A percentile compares a stretch with the other conserved stretches of the same genome.
These are phyloP conservation scores for Emydura subglobosa DNA, from an alignment of 2,113 vertebrate genomes.

Conservation along the genomic window DNA sequence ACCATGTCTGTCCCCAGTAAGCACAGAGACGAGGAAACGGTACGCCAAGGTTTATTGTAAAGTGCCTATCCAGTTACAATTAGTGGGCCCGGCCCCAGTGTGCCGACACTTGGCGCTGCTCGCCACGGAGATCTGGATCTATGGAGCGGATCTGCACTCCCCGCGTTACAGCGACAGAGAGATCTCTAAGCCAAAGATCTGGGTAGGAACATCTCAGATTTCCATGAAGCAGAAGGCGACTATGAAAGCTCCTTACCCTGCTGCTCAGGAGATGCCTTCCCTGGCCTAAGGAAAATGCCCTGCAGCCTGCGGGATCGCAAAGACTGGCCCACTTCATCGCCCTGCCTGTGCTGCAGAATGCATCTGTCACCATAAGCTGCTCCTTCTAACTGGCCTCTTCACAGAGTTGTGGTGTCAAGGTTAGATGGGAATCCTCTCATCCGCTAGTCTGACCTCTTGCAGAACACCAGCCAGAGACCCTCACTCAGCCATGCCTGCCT, in stretches of 20 bases:
- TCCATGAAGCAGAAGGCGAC: neutral
- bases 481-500: neutral
- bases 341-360: neutral
- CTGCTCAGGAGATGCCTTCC: neutral
- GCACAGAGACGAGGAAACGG: neutral
- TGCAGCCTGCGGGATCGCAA: neutral
- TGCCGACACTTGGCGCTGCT: accelerated
- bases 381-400: neutral
- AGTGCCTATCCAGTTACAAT: neutral
- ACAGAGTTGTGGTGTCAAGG: neutral
- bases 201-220: neutral
- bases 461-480: neutral
- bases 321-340: no score
- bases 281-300: neutral
- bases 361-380: neutral
- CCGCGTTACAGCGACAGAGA: neutral
- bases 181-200: neutral
- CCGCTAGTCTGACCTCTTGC: no score
- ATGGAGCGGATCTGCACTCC: neutral
- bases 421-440: neutral
- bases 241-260: neutral
- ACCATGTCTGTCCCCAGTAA: neutral
- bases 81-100: neutral
- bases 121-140: neutral
- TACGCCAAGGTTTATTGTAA: neutral